Evolutionary conservation across 2,888 invertebrate species (phyloP).

Genomic region (Rhabditoides inermis): DNA sequence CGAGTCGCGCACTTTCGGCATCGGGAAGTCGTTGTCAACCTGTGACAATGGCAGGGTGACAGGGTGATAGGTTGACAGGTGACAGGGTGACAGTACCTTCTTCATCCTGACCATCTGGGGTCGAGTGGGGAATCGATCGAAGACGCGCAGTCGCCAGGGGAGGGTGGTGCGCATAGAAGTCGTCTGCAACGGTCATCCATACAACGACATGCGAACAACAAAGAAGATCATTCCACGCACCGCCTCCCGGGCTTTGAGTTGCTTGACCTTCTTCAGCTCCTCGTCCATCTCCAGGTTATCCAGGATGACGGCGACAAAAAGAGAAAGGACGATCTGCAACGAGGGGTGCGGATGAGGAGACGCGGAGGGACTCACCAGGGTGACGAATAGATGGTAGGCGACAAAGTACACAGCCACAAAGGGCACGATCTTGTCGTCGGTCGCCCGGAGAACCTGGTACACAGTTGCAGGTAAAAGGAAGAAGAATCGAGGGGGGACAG

Average conservation of each 20-base stretch:
- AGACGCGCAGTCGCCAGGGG: constrained; percentile 85
- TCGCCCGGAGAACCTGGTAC: constrained; percentile 61
- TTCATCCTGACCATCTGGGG: constrained; percentile 74
- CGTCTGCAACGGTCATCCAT: constrained; percentile 54
- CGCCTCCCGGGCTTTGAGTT: constrained; percentile 77
- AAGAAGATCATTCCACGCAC: constrained; percentile 7
- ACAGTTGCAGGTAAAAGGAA: background rate
- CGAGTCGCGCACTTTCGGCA: constrained; percentile 76
- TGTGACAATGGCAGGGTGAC: constrained; percentile 4
- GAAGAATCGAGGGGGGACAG: too few species aligned
- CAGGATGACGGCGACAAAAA: constrained; percentile 98
- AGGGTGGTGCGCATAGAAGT: constrained; percentile 92
- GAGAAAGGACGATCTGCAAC: constrained; percentile 77
- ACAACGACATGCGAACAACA: background rate
- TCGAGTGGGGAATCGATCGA: constrained; percentile 88
- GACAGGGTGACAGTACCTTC: constrained; percentile 61
- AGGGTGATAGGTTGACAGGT: background rate
- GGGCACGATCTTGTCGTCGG: constrained; percentile 33
- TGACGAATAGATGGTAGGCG: constrained; percentile 94
- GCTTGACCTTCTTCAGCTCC: constrained; percentile 95
- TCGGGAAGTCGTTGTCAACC: constrained; percentile 64
- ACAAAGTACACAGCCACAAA: constrained; percentile 95
- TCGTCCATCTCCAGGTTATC: constrained; percentile 98
- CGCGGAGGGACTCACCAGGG: constrained; percentile 61
- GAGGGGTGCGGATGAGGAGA: background rate